Evolutionary conservation across 2,888 invertebrate genomes (phyloP).

Genomic region (Nomada ferruginata): DNA sequence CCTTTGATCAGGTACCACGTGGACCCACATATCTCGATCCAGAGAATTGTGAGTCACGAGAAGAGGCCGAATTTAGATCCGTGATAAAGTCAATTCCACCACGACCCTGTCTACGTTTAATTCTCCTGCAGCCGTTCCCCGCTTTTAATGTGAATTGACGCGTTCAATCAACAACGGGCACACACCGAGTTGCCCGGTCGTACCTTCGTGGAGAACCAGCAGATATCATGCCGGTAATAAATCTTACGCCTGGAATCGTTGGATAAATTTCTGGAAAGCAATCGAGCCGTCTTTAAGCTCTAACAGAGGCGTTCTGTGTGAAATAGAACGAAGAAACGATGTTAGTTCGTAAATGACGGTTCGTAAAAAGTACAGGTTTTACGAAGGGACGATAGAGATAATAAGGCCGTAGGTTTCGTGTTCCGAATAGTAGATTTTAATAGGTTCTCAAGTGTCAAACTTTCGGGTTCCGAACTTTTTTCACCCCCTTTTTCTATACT

Average conservation of each 20-base stretch:
- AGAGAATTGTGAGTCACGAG: slow-evolving; percentile 55
- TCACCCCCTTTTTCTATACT: no score
- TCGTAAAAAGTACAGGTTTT: no score
- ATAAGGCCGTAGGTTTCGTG: no score
- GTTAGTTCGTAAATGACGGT: no score
- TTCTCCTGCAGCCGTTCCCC: slow-evolving; percentile 6
- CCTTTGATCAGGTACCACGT: slow-evolving; percentile 66
- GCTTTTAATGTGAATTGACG: slow-evolving; percentile 38
- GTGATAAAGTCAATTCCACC: slow-evolving; percentile 55
- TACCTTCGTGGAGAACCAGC: slow-evolving; percentile 11
- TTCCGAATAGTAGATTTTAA: no score
- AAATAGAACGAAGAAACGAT: no score
- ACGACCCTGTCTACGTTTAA: slow-evolving; percentile 15
- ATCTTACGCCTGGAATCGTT: neutral
- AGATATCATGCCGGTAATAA: neutral
- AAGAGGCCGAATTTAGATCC: slow-evolving; percentile 60
- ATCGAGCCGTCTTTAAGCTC: neutral
- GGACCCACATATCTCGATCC: slow-evolving; percentile 62
- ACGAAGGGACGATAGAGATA: no score
- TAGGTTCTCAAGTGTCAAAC: neutral
- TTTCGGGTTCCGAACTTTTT: neutral
- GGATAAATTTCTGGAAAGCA: neutral
- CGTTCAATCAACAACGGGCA: slow-evolving; percentile 15
- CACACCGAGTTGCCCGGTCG: no score
- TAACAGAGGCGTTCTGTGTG: no score